A percentile compares a stretch with the other conserved stretches of the same genome.
Conservation (phyloP, 2,888 invertebrate genomes). For the Clitarchus hookeri region DNA sequence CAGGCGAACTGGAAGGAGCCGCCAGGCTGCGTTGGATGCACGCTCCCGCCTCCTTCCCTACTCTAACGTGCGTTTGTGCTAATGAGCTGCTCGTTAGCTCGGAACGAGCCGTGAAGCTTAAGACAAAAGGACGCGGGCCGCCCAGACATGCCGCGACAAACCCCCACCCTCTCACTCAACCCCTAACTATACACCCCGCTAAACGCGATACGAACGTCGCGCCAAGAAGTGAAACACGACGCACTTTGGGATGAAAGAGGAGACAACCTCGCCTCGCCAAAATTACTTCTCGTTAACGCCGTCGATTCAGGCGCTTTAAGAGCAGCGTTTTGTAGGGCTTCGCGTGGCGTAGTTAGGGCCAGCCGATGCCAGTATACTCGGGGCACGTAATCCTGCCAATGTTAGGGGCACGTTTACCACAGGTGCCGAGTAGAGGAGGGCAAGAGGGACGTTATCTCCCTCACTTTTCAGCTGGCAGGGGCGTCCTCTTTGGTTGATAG, state of each 20-base stretch:
- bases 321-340: no score
- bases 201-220: not conserved
- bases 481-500: no score
- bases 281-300: not conserved
- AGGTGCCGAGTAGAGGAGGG: no score
- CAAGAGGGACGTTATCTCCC: no score
- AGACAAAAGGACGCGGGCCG: not conserved
- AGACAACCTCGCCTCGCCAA: not conserved
- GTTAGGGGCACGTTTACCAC: no score
- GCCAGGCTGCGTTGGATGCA: not conserved
- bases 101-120: not conserved
- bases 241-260: no score
- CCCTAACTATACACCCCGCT: not conserved
- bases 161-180: not conserved
- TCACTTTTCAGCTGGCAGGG: no score
- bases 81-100: conserved; percentile 2
- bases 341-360: no score
- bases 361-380: no score
- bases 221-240: not conserved
- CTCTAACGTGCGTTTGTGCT: conserved; percentile 1
- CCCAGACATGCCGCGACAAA: not conserved
- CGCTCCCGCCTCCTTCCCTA: not conserved
- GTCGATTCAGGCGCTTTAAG: no score
- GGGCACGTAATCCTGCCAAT: no score
- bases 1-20: not conserved